Base-by-base conservation (phyloP, 2,113 vertebrate genomes). In the Pteruthius melanotis region DNA sequence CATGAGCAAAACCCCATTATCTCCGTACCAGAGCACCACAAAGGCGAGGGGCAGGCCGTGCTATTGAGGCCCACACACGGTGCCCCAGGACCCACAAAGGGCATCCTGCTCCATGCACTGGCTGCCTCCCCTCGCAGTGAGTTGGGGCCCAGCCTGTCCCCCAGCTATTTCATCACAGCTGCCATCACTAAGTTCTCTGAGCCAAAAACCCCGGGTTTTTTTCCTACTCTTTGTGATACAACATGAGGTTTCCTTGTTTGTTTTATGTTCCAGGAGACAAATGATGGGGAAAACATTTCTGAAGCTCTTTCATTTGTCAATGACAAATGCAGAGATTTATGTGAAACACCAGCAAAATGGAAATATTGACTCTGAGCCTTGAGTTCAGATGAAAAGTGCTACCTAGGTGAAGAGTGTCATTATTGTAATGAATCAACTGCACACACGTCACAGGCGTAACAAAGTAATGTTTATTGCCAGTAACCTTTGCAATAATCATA, bases 251-350 rank as follows among this genome's bases (percentile, higher is more conserved):
- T 93, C 84, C 82, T 94, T 93, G 78, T 94, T 97, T 94, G 45
- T 83, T 83, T 97, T 95, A 54, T 74, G 77, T 95, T 96, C 95
- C 94, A 94, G 44, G 87, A 91, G 93, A 91, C 85, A 96, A 96
- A 94, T 96, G 93, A 97, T 96, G 93, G 94, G 79, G 92, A 97
- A 97, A 97, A 95, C 94, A 97, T 95, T 95, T 94, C 92, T 80
- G 95, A 91, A 80, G 77, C 85, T 88, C 78, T 94, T 95, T 91
- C 87, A 93, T 96, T 94, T 86, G 91, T 96, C 95, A 96, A 95
- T 90, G 94, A 83, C 96, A 95, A 95, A 96, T 23, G 47, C 94
- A 95, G 96, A 88, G 90, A 93, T 96, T 96, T 91, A 91, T 88
- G 88, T 86, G 63, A 96, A 95, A 77, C 82, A 93, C 85, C 72